Conservation (phyloP, 2,113 vertebrate species). For the Onychorhynchus coronatus region DNA sequence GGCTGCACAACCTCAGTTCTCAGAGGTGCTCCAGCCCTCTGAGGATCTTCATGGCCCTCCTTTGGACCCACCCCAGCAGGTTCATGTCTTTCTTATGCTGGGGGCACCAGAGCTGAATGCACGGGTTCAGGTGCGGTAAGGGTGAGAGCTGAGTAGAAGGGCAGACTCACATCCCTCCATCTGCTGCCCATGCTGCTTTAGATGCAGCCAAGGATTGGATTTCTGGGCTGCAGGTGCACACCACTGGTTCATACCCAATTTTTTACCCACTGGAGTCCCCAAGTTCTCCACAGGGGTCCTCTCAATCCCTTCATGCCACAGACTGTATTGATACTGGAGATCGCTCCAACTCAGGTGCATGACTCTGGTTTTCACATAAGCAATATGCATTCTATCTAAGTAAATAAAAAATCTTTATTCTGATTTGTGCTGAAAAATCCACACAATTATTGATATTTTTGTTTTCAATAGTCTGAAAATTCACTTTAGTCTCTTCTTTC, state of each 20-base stretch:
- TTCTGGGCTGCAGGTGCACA: background rate
- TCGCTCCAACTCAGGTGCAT: background rate
- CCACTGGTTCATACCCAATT: rapidly evolving
- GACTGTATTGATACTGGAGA: background rate
- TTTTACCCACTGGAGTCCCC: rapidly evolving
- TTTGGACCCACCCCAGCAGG: background rate
- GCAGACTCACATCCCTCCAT: rapidly evolving
- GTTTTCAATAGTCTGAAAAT: background rate
- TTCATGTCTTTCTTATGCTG: background rate
- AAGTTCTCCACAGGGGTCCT: background rate
- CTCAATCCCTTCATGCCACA: background rate
- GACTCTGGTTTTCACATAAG: background rate
- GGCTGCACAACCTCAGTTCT: background rate
- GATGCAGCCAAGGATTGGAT: background rate
- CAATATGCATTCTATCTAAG: background rate
- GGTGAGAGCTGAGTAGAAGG: background rate
- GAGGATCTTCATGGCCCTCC: background rate
- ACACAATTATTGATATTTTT: background rate
- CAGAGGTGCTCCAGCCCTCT: background rate
- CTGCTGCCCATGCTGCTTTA: background rate
- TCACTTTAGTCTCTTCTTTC: conserved; percentile 38
- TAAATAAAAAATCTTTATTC: background rate
- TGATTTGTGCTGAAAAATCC: background rate
- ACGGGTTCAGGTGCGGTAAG: background rate
- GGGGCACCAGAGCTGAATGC: background rate